These are phyloP conservation scores for Rhea americana DNA, from an alignment of 2,113 vertebrate genomes.

Conservation along the genomic window DNA sequence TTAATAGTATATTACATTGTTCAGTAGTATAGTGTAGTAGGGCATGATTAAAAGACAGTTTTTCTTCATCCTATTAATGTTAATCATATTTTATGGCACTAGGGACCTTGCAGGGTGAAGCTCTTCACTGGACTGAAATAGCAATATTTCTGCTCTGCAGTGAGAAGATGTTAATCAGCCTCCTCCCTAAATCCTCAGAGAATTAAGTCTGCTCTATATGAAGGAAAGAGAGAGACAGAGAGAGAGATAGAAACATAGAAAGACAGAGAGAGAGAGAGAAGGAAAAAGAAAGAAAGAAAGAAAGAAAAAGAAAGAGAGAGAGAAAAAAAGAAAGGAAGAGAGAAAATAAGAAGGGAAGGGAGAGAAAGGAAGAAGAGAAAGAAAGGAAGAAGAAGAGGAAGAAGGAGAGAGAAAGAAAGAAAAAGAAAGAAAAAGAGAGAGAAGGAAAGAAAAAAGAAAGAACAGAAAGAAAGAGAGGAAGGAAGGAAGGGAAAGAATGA, in stretches of 20 bases:
- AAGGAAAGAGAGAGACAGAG: not conserved
- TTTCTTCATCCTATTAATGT: constrained; percentile 4
- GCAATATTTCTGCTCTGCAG: not conserved
- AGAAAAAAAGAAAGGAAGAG: no score
- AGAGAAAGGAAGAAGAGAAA: not conserved
- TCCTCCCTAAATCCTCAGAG: not conserved
- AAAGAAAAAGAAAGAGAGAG: not conserved
- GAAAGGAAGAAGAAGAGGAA: no score
- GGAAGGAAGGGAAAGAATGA: not conserved
- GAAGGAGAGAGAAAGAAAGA: not conserved
- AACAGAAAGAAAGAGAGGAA: no score
- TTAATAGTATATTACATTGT: not conserved
- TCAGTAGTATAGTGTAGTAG: not conserved
- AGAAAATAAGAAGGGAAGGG: not conserved
- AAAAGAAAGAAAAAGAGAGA: not conserved
- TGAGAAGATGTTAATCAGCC: not conserved
- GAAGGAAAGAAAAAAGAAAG: no score
- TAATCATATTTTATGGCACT: not conserved
- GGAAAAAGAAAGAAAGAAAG: no score
- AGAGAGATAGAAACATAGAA: not conserved
- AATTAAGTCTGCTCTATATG: not conserved
- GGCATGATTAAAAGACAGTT: not conserved
- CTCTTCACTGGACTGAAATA: not conserved
- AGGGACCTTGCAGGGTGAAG: not conserved
- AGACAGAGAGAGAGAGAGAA: not conserved